These are phyloP conservation scores for Tachina lurida DNA, from an alignment of 2,888 invertebrate genomes.

Conservation along the genomic window DNA sequence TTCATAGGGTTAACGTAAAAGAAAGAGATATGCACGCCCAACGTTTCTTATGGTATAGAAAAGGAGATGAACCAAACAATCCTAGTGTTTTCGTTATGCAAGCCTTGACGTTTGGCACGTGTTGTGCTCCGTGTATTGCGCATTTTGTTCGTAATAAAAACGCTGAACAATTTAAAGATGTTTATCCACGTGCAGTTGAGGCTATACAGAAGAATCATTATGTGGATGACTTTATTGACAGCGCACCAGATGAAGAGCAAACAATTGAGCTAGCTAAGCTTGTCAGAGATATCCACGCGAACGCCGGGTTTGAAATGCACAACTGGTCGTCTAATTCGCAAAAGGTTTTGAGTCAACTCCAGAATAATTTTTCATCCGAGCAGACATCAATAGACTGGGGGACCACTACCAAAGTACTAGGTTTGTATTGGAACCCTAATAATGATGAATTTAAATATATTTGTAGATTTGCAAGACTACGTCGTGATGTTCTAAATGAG, in stretches of 20 bases:
- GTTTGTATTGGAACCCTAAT: conserved; percentile 59
- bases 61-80: background rate
- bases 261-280: conserved; percentile 37
- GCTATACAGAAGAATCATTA: conserved; percentile 75
- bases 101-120: conserved; percentile 51
- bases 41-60: conserved; percentile 25
- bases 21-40: conserved; percentile 65
- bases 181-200: conserved; percentile 71
- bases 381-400: conserved; percentile 7
- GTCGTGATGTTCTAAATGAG: conserved; percentile 28
- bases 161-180: conserved; percentile 2
- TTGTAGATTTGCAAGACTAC: conserved; percentile 43
- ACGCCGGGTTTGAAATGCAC: background rate
- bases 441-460: conserved; percentile 55
- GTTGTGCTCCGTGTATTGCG: conserved; percentile 56
- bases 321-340: conserved; percentile 8
- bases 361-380: background rate
- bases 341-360: conserved; percentile 8
- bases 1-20: conserved; percentile 47
- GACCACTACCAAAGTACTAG: conserved; percentile 22
- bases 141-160: conserved; percentile 52
- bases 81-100: conserved; percentile 58
- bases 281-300: background rate
- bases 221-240: conserved; percentile 58
- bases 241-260: conserved; percentile 39